These are phyloP conservation scores for Amphibalanus amphitrite DNA, from an alignment of 1,140 invertebrate species.

Conservation along the genomic window DNA sequence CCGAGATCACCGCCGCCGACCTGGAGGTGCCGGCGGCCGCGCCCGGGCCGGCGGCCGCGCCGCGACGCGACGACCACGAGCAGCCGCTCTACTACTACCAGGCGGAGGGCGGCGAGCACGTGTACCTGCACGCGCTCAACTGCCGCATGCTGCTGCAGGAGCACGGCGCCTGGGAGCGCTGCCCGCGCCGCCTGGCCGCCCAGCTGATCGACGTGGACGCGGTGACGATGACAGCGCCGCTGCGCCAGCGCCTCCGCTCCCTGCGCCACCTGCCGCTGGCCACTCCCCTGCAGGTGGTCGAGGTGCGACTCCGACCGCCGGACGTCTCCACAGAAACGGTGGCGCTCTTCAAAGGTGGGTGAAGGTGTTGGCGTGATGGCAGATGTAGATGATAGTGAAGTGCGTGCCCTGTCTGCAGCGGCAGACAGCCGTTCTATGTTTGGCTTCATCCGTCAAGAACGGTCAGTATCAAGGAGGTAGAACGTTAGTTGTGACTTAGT, in stretches of 20 bases:
- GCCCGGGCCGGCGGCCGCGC: neutral
- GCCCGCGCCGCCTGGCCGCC: conserved; percentile 46
- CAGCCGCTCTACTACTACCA: conserved; percentile 17
- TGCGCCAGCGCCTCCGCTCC: conserved; percentile 56
- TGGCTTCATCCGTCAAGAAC: no score
- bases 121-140: conserved; percentile 82
- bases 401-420: no score
- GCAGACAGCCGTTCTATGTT: no score
- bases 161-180: conserved; percentile 61
- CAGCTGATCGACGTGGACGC: conserved; percentile 34
- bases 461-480: no score
- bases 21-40: no score
- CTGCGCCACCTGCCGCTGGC: conserved; percentile 74
- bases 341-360: conserved; percentile 30
- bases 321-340: conserved; percentile 46
- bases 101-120: conserved; percentile 57
- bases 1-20: neutral
- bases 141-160: conserved; percentile 69
- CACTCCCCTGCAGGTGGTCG: conserved; percentile 74
- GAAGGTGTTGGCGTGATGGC: no score
- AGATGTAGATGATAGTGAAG: no score
- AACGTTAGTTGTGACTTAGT: no score
- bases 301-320: conserved; percentile 57
- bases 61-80: neutral
- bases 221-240: conserved; percentile 60